Percentiles rank a stretch among this genome's conserved stretches.
Conservation (phyloP, 2,113 vertebrate species). For the Melanostigma gelatinosum region DNA sequence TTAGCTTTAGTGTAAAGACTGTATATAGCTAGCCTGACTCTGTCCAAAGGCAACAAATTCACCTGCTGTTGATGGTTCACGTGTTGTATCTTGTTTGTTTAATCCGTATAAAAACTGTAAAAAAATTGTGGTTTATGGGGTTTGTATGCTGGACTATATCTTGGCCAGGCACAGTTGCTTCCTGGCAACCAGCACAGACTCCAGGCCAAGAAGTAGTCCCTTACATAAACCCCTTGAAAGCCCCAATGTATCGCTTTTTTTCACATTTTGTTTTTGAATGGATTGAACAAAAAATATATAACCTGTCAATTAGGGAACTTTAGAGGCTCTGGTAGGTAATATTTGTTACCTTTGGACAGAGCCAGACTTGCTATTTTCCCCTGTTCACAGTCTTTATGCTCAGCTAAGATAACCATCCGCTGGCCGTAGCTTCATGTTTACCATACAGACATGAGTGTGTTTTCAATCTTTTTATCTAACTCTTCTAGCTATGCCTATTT, state of each 20-base stretch:
- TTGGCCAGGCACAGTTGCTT: neutral
- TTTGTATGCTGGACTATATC: neutral
- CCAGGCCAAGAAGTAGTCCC: neutral
- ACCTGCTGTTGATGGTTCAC: neutral
- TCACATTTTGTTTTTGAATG: neutral
- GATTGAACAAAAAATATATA: neutral
- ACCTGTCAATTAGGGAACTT: no score
- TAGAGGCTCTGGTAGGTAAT: neutral
- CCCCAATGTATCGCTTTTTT: neutral
- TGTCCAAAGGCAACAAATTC: neutral
- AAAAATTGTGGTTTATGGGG: neutral
- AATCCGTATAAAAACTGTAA: neutral
- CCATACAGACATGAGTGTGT: neutral
- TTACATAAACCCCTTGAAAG: neutral
- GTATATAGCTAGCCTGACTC: neutral
- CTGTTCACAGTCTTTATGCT: neutral
- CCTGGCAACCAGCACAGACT: neutral
- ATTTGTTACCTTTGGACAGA: neutral
- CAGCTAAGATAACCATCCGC: neutral
- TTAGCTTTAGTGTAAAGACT: neutral
- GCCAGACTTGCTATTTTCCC: neutral
- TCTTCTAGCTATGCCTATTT: neutral
- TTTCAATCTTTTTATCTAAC: neutral
- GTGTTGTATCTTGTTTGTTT: neutral
- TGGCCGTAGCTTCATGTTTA: neutral